Conservation (phyloP, 37 sponge, comb jelly and placozoan genomes). For the Trichoplax adhaerens region DNA sequence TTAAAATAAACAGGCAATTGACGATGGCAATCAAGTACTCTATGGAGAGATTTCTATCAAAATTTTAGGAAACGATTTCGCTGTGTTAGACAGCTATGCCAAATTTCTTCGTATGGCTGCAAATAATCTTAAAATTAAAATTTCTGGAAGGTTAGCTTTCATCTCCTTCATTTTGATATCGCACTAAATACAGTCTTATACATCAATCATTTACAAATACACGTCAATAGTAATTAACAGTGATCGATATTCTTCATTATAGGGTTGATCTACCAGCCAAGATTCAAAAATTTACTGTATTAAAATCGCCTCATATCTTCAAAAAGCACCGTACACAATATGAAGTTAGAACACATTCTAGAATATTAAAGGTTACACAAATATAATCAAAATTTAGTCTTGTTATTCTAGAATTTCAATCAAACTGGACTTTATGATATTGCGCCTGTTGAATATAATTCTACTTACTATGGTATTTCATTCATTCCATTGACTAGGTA, state of each 20-base stretch:
- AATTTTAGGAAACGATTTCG: constrained; percentile 60
- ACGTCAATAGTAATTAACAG: not conserved
- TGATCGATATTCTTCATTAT: not conserved
- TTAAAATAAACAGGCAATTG: too few species aligned
- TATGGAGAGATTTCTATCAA: constrained; percentile 14
- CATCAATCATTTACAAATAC: not conserved
- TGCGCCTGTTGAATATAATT: not conserved
- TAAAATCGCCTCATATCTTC: constrained; percentile 76
- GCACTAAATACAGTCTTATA: not conserved
- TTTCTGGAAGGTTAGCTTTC: constrained; percentile 23
- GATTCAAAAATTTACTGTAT: constrained; percentile 63
- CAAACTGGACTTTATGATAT: not conserved
- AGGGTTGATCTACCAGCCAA: constrained; percentile 51
- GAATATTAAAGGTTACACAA: constrained; percentile 44
- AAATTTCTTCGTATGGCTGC: constrained; percentile 58
- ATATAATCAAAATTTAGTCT: not conserved
- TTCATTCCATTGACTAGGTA: constrained; percentile 4
- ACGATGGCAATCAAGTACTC: not conserved
- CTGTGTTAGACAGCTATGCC: constrained; percentile 71
- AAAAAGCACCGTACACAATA: constrained; percentile 89
- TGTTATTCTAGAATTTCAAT: not conserved
- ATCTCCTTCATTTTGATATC: not conserved
- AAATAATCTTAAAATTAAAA: constrained; percentile 43
- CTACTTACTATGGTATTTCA: not conserved
- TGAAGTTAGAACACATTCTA: constrained; percentile 55